These are phyloP conservation scores for Acleris laterana DNA, from an alignment of 2,888 invertebrate genomes.

Conservation along the genomic window DNA sequence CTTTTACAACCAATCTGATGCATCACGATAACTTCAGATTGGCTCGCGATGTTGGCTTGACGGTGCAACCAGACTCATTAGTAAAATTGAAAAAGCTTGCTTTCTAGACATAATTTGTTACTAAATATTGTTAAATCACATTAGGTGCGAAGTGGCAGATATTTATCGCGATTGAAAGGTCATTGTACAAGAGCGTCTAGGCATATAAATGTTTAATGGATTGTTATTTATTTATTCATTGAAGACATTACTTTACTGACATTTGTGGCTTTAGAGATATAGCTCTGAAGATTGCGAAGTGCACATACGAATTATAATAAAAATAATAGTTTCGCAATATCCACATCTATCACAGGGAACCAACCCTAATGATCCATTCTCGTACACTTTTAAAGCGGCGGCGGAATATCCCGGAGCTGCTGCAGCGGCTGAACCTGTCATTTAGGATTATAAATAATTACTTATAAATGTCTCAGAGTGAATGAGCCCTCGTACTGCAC, in stretches of 20 bases:
- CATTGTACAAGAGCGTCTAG: neutral
- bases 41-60: constrained; percentile 43
- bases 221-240: constrained; percentile 2
- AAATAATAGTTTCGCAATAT: neutral
- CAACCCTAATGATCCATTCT: too few relatives aligned
- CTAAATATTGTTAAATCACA: neutral
- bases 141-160: neutral
- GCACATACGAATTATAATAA: neutral
- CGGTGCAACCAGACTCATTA: constrained; percentile 55
- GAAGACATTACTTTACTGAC: neutral
- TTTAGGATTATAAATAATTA: constrained; percentile 35
- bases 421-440: constrained; percentile 30
- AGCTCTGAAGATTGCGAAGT: too few relatives aligned
- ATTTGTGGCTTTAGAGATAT: neutral
- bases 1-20: constrained; percentile 54
- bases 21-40: constrained; percentile 53
- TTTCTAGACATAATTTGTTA: neutral
- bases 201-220: neutral
- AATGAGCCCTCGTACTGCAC: constrained; percentile 11
- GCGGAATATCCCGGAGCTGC: constrained; percentile 1
- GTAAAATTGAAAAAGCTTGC: constrained; percentile 49
- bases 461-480: constrained; percentile 29
- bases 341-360: neutral
- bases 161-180: neutral
- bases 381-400: neutral